Evolutionary conservation across 2,797 vertebrate genomes (phyloP).

Genomic region (Spinus pinus): DNA sequence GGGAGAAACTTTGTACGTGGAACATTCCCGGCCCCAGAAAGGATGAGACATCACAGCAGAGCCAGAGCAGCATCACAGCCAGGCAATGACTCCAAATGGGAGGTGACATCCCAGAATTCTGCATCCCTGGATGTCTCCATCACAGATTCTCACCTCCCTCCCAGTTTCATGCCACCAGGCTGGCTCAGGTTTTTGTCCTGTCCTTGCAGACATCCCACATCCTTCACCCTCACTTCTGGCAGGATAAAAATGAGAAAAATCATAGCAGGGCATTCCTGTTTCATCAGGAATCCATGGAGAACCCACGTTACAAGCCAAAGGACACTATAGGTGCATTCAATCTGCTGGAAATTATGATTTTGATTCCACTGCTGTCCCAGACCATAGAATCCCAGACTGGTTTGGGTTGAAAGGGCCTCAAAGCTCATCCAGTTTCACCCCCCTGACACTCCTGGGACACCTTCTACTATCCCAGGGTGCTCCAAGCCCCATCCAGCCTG

Average conservation of each 20-base stretch:
- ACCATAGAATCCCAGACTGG: neutral
- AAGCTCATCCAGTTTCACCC: rapidly evolving
- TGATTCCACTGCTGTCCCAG: neutral
- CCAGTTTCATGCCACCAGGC: neutral
- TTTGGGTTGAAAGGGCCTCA: neutral
- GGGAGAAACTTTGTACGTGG: neutral
- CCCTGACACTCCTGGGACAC: neutral
- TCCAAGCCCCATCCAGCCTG: neutral
- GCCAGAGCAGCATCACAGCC: neutral
- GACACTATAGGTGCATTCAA: neutral
- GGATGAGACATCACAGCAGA: neutral
- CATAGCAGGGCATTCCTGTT: neutral
- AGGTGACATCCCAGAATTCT: neutral
- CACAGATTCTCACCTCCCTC: neutral
- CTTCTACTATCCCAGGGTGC: rapidly evolving
- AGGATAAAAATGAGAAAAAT: neutral
- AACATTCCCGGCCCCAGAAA: neutral
- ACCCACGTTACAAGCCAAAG: neutral
- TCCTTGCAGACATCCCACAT: neutral
- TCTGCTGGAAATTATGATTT: neutral
- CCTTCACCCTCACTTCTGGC: neutral
- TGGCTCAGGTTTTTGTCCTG: neutral
- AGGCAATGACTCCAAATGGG: neutral
- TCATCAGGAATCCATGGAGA: neutral
- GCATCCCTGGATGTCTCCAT: neutral